Conservation (phyloP, 2,113 vertebrate species). For the Sorex araneus region DNA sequence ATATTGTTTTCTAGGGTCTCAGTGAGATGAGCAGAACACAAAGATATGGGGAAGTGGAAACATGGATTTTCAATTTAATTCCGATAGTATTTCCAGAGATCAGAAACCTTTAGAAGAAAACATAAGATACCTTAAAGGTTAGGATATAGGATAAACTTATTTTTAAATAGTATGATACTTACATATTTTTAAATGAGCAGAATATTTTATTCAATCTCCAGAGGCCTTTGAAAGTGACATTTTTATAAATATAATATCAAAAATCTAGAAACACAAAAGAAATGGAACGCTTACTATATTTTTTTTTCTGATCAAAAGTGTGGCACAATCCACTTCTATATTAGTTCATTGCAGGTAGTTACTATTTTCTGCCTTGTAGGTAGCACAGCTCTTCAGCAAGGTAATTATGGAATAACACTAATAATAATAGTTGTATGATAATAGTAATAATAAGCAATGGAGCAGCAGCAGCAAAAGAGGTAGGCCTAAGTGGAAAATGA, state of each 20-base stretch:
- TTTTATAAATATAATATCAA: not conserved
- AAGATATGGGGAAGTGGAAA: not conserved
- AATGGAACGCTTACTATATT: not conserved
- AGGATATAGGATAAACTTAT: not conserved
- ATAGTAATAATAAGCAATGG: not conserved
- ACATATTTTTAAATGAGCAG: not conserved
- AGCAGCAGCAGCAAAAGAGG: slow-evolving; percentile 64
- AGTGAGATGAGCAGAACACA: not conserved
- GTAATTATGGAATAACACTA: slow-evolving; percentile 47
- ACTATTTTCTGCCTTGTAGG: slow-evolving; percentile 23
- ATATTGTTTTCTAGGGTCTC: not conserved
- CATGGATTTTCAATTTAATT: not conserved
- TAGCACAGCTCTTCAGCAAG: slow-evolving; percentile 42
- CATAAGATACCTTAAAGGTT: not conserved
- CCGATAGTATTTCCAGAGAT: not conserved
- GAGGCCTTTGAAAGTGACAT: not conserved
- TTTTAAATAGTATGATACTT: not conserved
- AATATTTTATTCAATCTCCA: slow-evolving; percentile 50
- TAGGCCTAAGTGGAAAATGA: slow-evolving; percentile 71
- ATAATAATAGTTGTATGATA: not conserved
- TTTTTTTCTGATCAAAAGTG: not conserved
- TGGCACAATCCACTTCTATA: slow-evolving; percentile 9
- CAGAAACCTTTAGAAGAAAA: slow-evolving; percentile 39
- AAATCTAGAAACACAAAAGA: not conserved
- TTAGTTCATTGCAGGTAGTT: not conserved